These are phyloP conservation scores for Semnornis frantzii DNA, from an alignment of 2,113 vertebrate genomes.

Conservation along the genomic window DNA sequence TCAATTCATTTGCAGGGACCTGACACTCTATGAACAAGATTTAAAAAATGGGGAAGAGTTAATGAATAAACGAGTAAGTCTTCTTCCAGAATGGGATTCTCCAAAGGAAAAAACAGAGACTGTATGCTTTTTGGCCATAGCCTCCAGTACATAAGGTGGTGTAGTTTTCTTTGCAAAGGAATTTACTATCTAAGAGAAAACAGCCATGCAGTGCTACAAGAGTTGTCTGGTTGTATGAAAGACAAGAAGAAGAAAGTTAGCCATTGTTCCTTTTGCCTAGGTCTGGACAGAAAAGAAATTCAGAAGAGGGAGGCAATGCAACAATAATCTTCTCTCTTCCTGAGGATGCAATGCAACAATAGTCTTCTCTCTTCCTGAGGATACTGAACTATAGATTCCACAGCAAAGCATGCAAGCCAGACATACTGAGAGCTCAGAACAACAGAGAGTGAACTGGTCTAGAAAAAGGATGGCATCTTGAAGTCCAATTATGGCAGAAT, in stretches of 20 bases:
- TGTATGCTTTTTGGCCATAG: not conserved
- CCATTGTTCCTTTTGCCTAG: not conserved
- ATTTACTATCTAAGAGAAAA: not conserved
- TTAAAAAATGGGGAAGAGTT: not conserved
- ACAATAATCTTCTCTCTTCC: not conserved
- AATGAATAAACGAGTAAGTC: not conserved
- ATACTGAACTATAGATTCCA: not conserved
- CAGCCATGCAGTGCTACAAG: not conserved
- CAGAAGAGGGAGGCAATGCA: not conserved
- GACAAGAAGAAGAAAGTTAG: not conserved
- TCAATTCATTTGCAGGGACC: accelerated
- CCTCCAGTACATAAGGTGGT: not conserved
- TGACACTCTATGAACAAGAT: not conserved
- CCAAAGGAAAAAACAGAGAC: not conserved
- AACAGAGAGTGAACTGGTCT: not conserved
- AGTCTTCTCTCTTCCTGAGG: not conserved
- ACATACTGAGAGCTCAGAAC: not conserved
- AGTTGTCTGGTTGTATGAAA: not conserved
- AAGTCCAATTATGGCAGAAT: not conserved
- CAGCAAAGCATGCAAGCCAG: not conserved
- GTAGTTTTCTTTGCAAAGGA: not conserved
- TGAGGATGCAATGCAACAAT: not conserved
- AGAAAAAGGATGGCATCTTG: not conserved
- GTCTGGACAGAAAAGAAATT: not conserved
- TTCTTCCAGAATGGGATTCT: not conserved